A percentile compares a stretch with the other conserved stretches of the same genome.
These are phyloP conservation scores for Strongylocentrotus purpuratus DNA, from an alignment of 35 echinoderm and acorn worm genomes.

Conservation along the genomic window DNA sequence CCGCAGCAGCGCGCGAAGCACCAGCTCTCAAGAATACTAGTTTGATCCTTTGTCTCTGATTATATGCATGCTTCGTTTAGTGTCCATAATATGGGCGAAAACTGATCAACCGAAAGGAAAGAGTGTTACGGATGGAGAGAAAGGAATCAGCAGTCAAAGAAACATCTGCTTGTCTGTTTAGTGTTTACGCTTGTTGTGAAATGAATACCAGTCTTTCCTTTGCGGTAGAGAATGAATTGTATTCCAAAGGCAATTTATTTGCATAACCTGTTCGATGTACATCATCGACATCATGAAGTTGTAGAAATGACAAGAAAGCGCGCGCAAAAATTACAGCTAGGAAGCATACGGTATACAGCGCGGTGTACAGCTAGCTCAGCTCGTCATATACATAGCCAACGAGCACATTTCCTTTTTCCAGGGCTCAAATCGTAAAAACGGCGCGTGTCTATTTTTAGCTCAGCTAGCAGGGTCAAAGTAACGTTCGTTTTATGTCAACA, in stretches of 20 bases:
- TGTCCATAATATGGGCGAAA: background rate
- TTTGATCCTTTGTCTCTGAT: background rate
- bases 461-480: slow-evolving; percentile 20
- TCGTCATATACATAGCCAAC: background rate
- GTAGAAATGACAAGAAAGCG: too few species aligned
- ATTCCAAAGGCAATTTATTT: too few species aligned
- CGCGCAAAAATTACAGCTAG: too few species aligned
- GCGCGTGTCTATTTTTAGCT: slow-evolving; percentile 37
- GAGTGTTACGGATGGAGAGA: background rate
- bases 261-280: too few species aligned
- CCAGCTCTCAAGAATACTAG: background rate
- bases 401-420: background rate
- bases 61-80: background rate
- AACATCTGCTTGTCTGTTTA: background rate
- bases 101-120: background rate
- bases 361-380: too few species aligned
- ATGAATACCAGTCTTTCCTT: too few species aligned
- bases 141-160: background rate
- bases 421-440: background rate
- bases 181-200: too few species aligned
- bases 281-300: too few species aligned
- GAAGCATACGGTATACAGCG: too few species aligned
- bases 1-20: background rate
- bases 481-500: slow-evolving; percentile 8
- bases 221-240: too few species aligned